Evolutionary conservation across 2,113 vertebrate species (phyloP).

Genomic region (Platycercus adscitus): DNA sequence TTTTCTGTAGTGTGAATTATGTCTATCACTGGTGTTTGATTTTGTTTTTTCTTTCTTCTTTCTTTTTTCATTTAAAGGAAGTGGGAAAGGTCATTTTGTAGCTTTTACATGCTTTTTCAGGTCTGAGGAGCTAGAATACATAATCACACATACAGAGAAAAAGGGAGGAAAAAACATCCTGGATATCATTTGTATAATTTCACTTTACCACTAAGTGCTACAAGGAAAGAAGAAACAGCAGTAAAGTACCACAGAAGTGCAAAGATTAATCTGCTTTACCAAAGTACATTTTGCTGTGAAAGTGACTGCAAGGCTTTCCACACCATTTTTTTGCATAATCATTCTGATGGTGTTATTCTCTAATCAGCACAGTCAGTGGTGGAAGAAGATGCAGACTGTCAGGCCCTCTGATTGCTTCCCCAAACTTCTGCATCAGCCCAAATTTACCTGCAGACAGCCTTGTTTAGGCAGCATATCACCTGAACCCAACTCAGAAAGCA

Average conservation of each 20-base stretch:
- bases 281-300: background rate
- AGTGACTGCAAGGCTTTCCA: background rate
- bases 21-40: background rate
- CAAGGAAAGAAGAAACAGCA: background rate
- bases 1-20: slow-evolving; percentile 5
- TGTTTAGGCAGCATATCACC: background rate
- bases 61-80: background rate
- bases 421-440: background rate
- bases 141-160: background rate
- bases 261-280: background rate
- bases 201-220: background rate
- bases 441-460: background rate
- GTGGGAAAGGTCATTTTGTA: background rate
- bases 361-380: background rate
- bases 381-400: background rate
- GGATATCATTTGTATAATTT: background rate
- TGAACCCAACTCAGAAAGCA: background rate
- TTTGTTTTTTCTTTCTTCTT: background rate
- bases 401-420: background rate
- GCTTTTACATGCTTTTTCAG: background rate
- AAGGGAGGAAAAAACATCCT: background rate
- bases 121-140: background rate
- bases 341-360: background rate
- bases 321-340: background rate
- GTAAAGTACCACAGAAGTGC: background rate